Evolutionary conservation across 2,888 invertebrate species (phyloP).

Genomic region (Petrolisthes manimaculis): DNA sequence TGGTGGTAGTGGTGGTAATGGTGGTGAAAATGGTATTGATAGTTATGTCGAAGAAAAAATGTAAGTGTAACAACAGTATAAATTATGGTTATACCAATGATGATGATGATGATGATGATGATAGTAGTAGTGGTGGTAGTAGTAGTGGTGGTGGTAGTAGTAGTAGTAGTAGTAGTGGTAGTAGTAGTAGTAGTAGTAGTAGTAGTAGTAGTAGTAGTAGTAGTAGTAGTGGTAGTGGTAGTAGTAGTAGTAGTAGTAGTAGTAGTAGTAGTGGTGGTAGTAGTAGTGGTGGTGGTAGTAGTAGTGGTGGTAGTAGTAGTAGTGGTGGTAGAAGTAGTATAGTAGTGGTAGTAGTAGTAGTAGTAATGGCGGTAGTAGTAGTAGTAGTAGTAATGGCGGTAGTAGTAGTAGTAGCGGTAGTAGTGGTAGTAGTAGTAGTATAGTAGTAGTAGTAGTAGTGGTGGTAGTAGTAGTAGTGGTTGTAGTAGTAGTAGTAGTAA

Average conservation of each 20-base stretch:
- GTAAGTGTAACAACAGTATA: not conserved
- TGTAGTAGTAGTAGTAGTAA: slow-evolving; percentile 15
- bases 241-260: too few species aligned
- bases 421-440: not conserved
- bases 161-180: not conserved
- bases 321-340: too few species aligned
- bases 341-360: too few species aligned
- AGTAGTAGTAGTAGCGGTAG: not conserved
- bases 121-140: not conserved
- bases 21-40: too few species aligned
- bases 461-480: slow-evolving; percentile 16
- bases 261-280: too few species aligned
- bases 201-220: not conserved
- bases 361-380: too few species aligned
- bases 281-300: too few species aligned
- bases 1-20: too few species aligned
- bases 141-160: not conserved
- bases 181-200: not conserved
- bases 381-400: not conserved
- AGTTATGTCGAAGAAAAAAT: not conserved
- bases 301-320: too few species aligned
- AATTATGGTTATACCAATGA: not conserved
- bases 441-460: too few species aligned
- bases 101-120: not conserved
- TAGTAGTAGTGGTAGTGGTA: not conserved